A percentile compares a stretch with the other conserved stretches of the same genome.
These are phyloP conservation scores for Cheilosia impressa DNA, from an alignment of 2,888 invertebrate species.

Conservation along the genomic window DNA sequence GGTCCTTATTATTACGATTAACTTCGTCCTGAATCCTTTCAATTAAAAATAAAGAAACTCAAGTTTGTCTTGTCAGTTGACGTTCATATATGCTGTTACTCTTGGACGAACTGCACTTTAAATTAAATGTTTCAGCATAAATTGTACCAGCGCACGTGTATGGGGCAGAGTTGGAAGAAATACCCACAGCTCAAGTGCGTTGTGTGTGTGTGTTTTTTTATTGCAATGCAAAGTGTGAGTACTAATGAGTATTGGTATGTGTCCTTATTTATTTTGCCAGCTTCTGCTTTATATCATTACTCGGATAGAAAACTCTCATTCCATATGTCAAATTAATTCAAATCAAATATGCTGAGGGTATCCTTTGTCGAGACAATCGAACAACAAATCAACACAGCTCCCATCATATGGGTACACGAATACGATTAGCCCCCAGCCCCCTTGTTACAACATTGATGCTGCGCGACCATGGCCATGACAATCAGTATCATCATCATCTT, in stretches of 20 bases:
- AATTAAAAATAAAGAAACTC: slow-evolving; percentile 55
- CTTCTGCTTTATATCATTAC: slow-evolving; percentile 24
- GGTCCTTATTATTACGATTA: slow-evolving; percentile 48
- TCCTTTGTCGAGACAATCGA: not conserved
- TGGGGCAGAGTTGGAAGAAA: not conserved
- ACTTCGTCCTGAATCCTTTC: slow-evolving; percentile 53
- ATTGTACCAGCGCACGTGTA: slow-evolving; percentile 1
- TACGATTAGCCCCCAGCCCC: not conserved
- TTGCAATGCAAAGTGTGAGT: slow-evolving; percentile 18
- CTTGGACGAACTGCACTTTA: slow-evolving; percentile 27
- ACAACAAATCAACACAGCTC: not conserved
- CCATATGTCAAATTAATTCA: slow-evolving; percentile 21
- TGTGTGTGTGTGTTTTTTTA: slow-evolving; percentile 3
- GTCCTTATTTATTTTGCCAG: slow-evolving; percentile 32
- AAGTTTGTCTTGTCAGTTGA: slow-evolving; percentile 43
- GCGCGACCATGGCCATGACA: slow-evolving; percentile 2
- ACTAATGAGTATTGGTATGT: slow-evolving; percentile 51
- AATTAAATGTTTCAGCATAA: slow-evolving; percentile 55
- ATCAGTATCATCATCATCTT: not conserved
- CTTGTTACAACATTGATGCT: not conserved
- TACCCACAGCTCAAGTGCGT: slow-evolving; percentile 12
- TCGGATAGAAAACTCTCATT: slow-evolving; percentile 5
- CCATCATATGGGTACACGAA: not conserved
- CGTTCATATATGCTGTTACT: not conserved
- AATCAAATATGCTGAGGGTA: not conserved